A percentile compares a stretch with the other conserved stretches of the same genome.
phyloP scores from a whole-genome alignment of 64 coral and sea anemone genomes.

The Dendrophyllia cribrosa region DNA sequence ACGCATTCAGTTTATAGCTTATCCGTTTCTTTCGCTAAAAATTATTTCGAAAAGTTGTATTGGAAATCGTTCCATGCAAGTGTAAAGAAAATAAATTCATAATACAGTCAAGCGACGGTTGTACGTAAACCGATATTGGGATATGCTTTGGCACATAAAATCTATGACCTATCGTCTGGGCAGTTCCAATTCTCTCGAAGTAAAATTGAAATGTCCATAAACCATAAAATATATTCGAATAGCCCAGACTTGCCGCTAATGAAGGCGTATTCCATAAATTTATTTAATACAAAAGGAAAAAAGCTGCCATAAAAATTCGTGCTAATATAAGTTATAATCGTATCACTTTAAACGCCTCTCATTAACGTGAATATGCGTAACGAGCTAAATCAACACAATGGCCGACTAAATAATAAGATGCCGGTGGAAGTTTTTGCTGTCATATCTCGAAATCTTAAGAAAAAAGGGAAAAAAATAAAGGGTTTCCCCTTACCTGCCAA shows the following conservation, averaged over 20 bases:
- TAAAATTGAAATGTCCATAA: not conserved
- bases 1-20: not conserved
- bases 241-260: not conserved
- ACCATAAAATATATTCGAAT: not conserved
- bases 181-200: not conserved
- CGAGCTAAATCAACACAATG: not conserved
- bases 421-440: not conserved
- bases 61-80: not conserved
- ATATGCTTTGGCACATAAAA: not conserved
- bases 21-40: not conserved
- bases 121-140: not conserved
- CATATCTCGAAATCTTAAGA: not conserved
- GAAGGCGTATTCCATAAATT: not conserved
- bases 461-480: not conserved
- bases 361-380: conserved; percentile 2
- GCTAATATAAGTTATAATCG: not conserved
- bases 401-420: not conserved
- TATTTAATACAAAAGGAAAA: not conserved
- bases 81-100: not conserved
- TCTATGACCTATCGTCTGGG: not conserved
- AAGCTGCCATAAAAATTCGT: not conserved
- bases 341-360: not conserved
- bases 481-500: conserved; percentile 84
- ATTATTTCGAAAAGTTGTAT: not conserved
- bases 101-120: not conserved